These are phyloP conservation scores for Castor canadensis DNA, from an alignment of 2,113 vertebrate genomes.

Conservation along the genomic window DNA sequence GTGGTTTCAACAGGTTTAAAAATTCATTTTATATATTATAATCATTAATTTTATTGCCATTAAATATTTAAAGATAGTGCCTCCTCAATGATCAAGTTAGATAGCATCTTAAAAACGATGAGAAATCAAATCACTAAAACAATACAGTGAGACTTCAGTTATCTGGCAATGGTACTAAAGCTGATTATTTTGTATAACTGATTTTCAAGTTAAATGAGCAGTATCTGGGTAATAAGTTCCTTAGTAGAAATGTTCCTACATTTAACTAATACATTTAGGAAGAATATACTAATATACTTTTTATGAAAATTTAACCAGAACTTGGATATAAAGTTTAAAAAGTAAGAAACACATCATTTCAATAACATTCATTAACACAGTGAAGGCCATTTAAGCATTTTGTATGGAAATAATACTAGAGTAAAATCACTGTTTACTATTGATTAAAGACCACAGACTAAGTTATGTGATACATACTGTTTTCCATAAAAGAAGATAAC, in stretches of 20 bases:
- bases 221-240: not conserved
- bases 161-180: not conserved
- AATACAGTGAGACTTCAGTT: not conserved
- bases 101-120: too few species aligned
- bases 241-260: not conserved
- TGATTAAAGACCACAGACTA: not conserved
- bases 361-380: not conserved
- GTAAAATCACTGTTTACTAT: not conserved
- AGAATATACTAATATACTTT: not conserved
- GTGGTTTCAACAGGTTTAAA: too few species aligned
- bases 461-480: not conserved
- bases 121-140: not conserved
- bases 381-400: not conserved
- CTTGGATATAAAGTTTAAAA: not conserved
- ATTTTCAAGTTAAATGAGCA: not conserved
- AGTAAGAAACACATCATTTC: not conserved
- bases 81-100: too few species aligned
- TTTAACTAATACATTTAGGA: not conserved
- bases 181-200: not conserved
- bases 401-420: not conserved
- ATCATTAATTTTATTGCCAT: not conserved
- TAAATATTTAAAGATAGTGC: not conserved
- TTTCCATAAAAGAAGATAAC: conserved; percentile 14
- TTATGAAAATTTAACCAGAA: conserved; percentile 9
- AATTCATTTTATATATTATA: not conserved